Evolutionary conservation across 2,113 vertebrate species (phyloP), one percentile per base, ranked within the genome.

Genomic region (Probosciger aterrimus): DNA sequence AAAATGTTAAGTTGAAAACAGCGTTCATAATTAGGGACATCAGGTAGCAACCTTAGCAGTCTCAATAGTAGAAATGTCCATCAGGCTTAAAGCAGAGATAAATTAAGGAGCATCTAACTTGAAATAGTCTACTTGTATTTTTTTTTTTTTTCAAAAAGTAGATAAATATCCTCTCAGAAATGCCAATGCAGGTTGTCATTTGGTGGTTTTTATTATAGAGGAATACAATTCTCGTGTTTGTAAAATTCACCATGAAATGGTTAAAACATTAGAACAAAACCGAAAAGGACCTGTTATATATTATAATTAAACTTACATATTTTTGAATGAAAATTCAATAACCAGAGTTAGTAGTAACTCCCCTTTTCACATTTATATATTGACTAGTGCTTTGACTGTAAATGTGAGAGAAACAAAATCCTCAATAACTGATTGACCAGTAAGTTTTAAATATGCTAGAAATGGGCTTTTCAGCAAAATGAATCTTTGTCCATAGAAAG

Each of bases 311-410:
- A 37, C 46, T 17, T 30, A 52, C n/a, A 28, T 59, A 63, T 73
- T 63, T 91, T 35, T 81, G 47, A 63, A 41, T 9, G 59, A 23
- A 78, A 35, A 64, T 82, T 18, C 18, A 49, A 31, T 28, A 19
- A 7, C 15, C 3, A 0, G n/a, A n/a, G 7, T 31, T 69, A 37
- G 2, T 14, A 85, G 2, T 68, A 68, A 47, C 12, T 59, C 4
- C 27, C 3, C 12, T 79, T 65, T 86, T 55, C 11, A 33, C 20
- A 23, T 41, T 8, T 46, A 46, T 22, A 27, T 18, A 46, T 16
- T 49, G 23, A n/a, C 13, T 62, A n/a, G 30, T 49, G 39, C n/a
- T 81, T 35, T 81, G 46, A 37, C 5, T 68, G 16, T 46, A 57
- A 68, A 62, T 64, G 37, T 46, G 57, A 31, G 31, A 52, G 43